Conservation (phyloP, 2,888 invertebrate species). For the Spatulosminthurus flaviceps region DNA sequence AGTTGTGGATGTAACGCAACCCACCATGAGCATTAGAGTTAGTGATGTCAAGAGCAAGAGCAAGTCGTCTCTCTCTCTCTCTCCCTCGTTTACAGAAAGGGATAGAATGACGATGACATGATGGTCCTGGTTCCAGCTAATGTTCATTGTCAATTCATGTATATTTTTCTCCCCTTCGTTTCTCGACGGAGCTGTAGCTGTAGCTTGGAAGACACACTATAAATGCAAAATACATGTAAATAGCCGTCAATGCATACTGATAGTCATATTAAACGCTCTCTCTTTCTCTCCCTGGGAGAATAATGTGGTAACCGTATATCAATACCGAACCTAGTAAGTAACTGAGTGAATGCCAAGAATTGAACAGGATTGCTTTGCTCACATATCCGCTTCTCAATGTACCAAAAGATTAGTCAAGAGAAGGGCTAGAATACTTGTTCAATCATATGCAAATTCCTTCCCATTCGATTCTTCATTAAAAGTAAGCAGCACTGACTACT, state of each 20-base stretch:
- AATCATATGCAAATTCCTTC: not conserved
- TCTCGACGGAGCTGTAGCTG: not conserved
- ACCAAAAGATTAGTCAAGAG: not conserved
- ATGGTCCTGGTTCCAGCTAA: constrained; percentile 36
- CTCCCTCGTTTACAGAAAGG: too few relatives aligned
- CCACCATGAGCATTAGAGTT: not conserved
- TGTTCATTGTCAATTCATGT: constrained; percentile 36
- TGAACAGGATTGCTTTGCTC: not conserved
- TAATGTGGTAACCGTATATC: not conserved
- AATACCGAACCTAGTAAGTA: not conserved
- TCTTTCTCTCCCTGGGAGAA: too few relatives aligned
- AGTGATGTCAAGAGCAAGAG: not conserved
- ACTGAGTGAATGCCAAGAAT: not conserved
- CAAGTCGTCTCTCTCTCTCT: too few relatives aligned
- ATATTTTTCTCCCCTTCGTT: not conserved
- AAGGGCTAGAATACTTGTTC: not conserved
- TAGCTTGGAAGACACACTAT: not conserved
- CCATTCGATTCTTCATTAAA: not conserved
- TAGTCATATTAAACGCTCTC: not conserved
- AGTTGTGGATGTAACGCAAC: not conserved
- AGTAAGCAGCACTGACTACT: not conserved
- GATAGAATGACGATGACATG: constrained; percentile 42
- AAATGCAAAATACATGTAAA: constrained; percentile 37
- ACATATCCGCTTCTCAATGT: not conserved
- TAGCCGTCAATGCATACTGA: constrained; percentile 5